phyloP scores from a whole-genome alignment of 2,888 invertebrate species.

The Lissocephala sabroskyi region DNA sequence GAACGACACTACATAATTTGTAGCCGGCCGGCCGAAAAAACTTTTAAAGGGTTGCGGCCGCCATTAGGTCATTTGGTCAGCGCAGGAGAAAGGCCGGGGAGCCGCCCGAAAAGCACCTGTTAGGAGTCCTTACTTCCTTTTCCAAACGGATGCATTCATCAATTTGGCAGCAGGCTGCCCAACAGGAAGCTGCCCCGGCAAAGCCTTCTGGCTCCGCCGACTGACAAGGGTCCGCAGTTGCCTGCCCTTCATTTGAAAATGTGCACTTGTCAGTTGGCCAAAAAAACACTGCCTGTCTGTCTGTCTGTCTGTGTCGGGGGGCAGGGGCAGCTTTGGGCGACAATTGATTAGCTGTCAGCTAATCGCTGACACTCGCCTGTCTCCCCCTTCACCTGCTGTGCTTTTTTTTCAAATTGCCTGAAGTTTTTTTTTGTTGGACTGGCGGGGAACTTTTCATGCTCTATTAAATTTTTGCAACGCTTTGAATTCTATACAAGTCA shows the following conservation, averaged over 20 bases:
- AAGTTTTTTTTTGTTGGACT: constrained; percentile 13
- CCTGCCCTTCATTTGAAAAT: constrained; percentile 34
- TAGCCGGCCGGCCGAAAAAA: constrained; percentile 4
- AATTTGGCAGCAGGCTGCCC: constrained; percentile 45
- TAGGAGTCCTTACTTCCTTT: constrained; percentile 42
- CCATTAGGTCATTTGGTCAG: constrained; percentile 67
- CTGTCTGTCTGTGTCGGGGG: no score
- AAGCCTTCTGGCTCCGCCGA: constrained; percentile 4
- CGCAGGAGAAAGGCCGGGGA: constrained; percentile 1
- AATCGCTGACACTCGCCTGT: constrained; percentile 20
- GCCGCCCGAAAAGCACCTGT: constrained; percentile 47
- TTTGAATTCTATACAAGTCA: background rate
- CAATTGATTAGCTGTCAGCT: constrained; percentile 56
- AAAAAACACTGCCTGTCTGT: constrained; percentile 11
- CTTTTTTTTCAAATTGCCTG: constrained; percentile 17
- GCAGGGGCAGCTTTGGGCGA: background rate
- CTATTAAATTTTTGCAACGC: constrained; percentile 28
- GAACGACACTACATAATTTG: constrained; percentile 13
- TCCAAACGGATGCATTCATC: constrained; percentile 66
- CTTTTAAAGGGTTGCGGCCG: constrained; percentile 1
- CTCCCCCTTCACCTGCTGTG: no score
- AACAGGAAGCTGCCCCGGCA: constrained; percentile 37
- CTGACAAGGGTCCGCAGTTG: constrained; percentile 44
- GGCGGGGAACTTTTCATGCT: constrained; percentile 46
- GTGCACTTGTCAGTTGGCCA: constrained; percentile 45